phyloP scores from a whole-genome alignment of 2,888 invertebrate species.

The Apodemia hepburni region DNA sequence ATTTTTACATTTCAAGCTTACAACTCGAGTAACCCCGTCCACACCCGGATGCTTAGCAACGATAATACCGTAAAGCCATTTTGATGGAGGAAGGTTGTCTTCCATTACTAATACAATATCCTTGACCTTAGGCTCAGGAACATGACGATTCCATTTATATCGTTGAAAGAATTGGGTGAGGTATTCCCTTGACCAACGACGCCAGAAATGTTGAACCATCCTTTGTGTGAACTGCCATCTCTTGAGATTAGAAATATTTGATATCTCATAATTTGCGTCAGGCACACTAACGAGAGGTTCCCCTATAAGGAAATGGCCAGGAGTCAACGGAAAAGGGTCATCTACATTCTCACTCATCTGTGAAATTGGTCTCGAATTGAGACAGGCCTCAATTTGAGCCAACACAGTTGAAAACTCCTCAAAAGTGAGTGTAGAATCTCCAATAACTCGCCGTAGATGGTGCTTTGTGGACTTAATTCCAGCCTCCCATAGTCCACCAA shows the following conservation, averaged over 20 bases:
- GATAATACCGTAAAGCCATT: conserved; percentile 24
- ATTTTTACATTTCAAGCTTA: conserved; percentile 17
- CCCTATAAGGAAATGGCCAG: conserved; percentile 27
- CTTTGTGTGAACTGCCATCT: conserved; percentile 15
- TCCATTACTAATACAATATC: conserved; percentile 20
- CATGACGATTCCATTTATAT: background rate
- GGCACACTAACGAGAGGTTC: conserved; percentile 24
- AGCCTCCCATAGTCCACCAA: conserved; percentile 3
- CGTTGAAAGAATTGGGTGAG: background rate
- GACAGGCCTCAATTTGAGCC: conserved; percentile 1
- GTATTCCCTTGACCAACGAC: conserved; percentile 14
- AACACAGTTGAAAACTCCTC: background rate
- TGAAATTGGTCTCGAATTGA: background rate
- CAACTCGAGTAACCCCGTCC: conserved; percentile 22
- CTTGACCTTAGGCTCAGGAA: conserved; percentile 1
- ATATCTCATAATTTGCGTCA: background rate
- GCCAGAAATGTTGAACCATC: conserved; percentile 10
- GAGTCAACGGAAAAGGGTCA: conserved; percentile 21
- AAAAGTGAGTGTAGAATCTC: background rate
- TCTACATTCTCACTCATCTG: background rate
- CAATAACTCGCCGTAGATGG: no score
- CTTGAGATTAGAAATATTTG: background rate
- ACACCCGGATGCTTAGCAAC: conserved; percentile 22
- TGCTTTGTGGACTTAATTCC: no score
- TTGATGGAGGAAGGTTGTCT: conserved; percentile 22